These are phyloP conservation scores for Mycteria americana DNA, from an alignment of 2,797 vertebrate genomes.

Conservation along the genomic window DNA sequence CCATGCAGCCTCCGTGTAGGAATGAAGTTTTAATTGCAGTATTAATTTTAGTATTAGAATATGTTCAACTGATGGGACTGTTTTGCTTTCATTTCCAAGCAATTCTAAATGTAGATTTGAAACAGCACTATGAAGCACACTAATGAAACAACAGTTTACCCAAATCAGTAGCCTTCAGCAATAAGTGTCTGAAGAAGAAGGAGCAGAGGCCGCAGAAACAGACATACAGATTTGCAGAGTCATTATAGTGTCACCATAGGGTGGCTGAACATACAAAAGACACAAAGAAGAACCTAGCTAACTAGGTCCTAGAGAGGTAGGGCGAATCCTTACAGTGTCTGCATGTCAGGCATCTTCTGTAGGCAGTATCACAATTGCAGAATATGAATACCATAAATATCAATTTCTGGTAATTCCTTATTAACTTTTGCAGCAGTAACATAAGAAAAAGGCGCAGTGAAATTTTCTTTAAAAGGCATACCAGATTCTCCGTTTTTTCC, in stretches of 20 bases:
- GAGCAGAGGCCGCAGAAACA: not conserved
- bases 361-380: not conserved
- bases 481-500: not conserved
- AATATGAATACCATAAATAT: not conserved
- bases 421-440: not conserved
- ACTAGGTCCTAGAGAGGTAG: not conserved
- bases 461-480: not conserved
- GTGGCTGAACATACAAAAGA: not conserved
- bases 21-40: not conserved
- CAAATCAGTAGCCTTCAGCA: not conserved
- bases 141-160: not conserved
- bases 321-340: not conserved
- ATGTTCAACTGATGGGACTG: not conserved
- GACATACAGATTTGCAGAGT: not conserved
- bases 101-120: not conserved
- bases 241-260: not conserved
- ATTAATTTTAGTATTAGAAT: not conserved
- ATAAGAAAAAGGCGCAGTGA: not conserved
- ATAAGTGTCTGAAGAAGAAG: not conserved
- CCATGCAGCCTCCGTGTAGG: accelerated
- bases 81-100: not conserved
- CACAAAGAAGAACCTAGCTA: not conserved
- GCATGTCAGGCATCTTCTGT: not conserved
- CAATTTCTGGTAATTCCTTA: not conserved
- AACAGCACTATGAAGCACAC: not conserved